These are phyloP conservation scores for Torymus tubicola DNA, from an alignment of 2,888 invertebrate genomes.

Conservation along the genomic window DNA sequence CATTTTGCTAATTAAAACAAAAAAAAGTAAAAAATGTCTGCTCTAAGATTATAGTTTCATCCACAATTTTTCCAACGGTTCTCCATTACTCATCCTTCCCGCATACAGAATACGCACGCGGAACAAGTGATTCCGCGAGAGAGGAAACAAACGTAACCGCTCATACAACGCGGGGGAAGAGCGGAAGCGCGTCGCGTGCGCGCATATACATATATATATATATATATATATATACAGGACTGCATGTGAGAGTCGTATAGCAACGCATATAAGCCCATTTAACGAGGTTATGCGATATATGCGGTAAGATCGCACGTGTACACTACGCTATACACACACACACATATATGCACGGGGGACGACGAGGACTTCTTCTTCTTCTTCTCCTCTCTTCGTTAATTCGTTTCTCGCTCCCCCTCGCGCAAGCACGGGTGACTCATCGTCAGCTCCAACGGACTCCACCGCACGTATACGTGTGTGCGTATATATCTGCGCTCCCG, in stretches of 20 bases:
- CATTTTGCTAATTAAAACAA: too few relatives aligned
- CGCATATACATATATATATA: neutral
- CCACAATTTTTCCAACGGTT: too few relatives aligned
- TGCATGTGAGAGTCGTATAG: too few relatives aligned
- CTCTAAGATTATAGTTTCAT: too few relatives aligned
- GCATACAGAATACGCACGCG: too few relatives aligned
- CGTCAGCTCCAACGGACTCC: slow-evolving; percentile 40
- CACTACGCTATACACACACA: too few relatives aligned
- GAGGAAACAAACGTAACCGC: too few relatives aligned
- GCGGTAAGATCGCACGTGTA: slow-evolving; percentile 58
- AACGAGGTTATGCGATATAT: slow-evolving; percentile 64
- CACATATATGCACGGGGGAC: neutral
- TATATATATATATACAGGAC: too few relatives aligned
- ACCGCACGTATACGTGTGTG: neutral
- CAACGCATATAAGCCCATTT: slow-evolving; percentile 40
- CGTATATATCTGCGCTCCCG: slow-evolving; percentile 24
- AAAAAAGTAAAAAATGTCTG: too few relatives aligned
- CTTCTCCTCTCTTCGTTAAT: slow-evolving; percentile 55
- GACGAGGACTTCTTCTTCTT: slow-evolving; percentile 54
- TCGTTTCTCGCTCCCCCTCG: slow-evolving; percentile 59
- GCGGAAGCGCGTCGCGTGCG: slow-evolving; percentile 49
- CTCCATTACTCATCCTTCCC: too few relatives aligned
- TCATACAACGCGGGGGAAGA: neutral
- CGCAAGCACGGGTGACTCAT: slow-evolving; percentile 57
- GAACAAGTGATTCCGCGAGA: too few relatives aligned